Base-by-base conservation (phyloP, 2,797 vertebrate species). In the Gymnoscopelus braueri region DNA sequence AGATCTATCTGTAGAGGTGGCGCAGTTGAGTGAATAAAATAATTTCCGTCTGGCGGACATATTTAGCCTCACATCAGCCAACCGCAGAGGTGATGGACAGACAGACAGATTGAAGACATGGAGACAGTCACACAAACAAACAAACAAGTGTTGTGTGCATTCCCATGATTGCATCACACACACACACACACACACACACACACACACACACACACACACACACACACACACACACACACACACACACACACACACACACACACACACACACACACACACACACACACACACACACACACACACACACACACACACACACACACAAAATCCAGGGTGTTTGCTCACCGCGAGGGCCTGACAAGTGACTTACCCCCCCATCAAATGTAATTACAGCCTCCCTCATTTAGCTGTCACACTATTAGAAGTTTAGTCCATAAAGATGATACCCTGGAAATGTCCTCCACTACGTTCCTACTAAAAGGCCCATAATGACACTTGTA, bases 321-420 rank as follows among this genome's bases (percentile, higher is more conserved):
- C 24, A 35, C 2, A 24, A 50, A 44, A 44, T 53, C 62, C 62
- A 4, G 11, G 12, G 39, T 70, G 66, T 63, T 69, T 53, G 2
- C 70, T 50, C 19, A 54, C 15, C 65, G 60, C 47, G 3, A 29
- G 26, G 12, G 3, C 47, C 57, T 1, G 39, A 44, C 39, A 44
- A 44, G 39, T 44, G 39, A 11, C 14, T 32, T 51, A 51, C 55
- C 14, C 57, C 54, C 58, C 61, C 64, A 54, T 69, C 73, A 14
- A 1, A 62, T 69, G 44, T 63, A 61, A 63, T 74, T 58, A 74
- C 26, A 7, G 39, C 7, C 62, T 51, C 29, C 9, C 57, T 19
- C 51, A 10, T 68, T 68, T 63, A 60, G 56, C 51, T 5, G 35
- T 47, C 15, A 56, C 4, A 50, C 3, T 0, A 74, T 71, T 51